These are phyloP conservation scores for Clavelina lepadiformis DNA, from an alignment of 23 tunicate genomes.

Conservation along the genomic window DNA sequence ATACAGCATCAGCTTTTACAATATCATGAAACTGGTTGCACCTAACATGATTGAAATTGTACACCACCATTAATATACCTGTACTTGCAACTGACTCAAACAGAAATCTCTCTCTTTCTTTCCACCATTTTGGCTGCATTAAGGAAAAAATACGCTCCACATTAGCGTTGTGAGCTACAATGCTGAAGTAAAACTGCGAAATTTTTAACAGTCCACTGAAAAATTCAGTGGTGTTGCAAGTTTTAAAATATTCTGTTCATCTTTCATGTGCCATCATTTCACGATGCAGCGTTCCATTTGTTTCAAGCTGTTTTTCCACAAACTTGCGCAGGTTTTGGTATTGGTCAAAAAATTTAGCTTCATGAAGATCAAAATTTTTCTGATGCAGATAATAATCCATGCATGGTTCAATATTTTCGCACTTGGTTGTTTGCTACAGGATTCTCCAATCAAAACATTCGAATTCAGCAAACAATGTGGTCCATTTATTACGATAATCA, in stretches of 20 bases:
- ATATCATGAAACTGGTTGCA: conserved; percentile 9
- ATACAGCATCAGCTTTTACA: conserved; percentile 2
- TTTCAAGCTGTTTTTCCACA: too few species aligned
- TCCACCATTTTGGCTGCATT: conserved; percentile 12
- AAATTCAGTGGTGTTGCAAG: not conserved
- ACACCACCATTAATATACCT: conserved; percentile 2
- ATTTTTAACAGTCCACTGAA: conserved; percentile 10
- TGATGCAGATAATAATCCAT: not conserved
- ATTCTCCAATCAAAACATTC: conserved; percentile 4
- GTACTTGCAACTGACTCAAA: conserved; percentile 4
- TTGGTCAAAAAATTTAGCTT: conserved; percentile 7
- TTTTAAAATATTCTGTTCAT: conserved; percentile 1
- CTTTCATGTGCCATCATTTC: conserved; percentile 15
- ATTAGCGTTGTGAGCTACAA: conserved; percentile 5
- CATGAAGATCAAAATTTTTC: conserved; percentile 4
- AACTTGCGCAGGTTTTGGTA: not conserved
- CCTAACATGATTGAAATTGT: conserved; percentile 3
- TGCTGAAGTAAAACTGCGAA: conserved; percentile 11
- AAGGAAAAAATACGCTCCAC: too few species aligned
- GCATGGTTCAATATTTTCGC: conserved; percentile 2
- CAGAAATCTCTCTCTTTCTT: not conserved
- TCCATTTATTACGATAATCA: conserved; percentile 8
- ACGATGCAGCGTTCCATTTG: not conserved
- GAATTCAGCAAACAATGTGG: conserved; percentile 2
- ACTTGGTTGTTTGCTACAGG: not conserved